phyloP scores from a whole-genome alignment of 2,113 vertebrate species.

The Serinus canaria region DNA sequence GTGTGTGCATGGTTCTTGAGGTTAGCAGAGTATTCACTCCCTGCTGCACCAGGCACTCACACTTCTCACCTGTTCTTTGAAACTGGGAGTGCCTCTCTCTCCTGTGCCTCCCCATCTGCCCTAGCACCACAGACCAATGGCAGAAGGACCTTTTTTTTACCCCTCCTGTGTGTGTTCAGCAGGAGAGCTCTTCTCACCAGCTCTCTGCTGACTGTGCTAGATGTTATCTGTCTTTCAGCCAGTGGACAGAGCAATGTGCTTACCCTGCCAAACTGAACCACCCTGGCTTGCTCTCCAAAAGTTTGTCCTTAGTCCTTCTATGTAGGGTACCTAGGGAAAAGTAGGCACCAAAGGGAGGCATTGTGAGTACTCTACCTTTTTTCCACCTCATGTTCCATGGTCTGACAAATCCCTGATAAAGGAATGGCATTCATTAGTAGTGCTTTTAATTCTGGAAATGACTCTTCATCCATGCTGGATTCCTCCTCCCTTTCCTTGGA shows the following conservation, averaged over 20 bases:
- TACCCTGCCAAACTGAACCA: neutral
- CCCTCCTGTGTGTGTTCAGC: neutral
- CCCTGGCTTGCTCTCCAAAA: neutral
- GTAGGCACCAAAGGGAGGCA: neutral
- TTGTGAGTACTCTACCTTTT: fast-evolving
- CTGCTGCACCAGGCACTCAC: neutral
- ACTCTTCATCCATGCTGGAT: neutral
- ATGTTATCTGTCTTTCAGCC: neutral
- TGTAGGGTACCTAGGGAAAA: neutral
- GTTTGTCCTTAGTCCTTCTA: neutral
- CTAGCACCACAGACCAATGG: fast-evolving
- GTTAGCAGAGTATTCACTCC: neutral
- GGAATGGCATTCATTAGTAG: neutral
- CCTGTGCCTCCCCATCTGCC: neutral
- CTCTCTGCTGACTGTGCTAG: neutral
- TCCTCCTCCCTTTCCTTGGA: neutral
- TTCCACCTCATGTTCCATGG: neutral
- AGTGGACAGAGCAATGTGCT: neutral
- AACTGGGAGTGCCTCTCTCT: neutral
- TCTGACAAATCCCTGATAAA: neutral
- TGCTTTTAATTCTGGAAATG: neutral
- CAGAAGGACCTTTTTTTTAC: neutral
- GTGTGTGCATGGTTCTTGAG: neutral
- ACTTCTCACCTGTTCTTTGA: neutral
- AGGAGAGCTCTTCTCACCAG: neutral